Evolutionary conservation across 2,797 vertebrate species (phyloP), one percentile per base, ranked within the genome.

Genomic region (Epinephelus coioides): DNA sequence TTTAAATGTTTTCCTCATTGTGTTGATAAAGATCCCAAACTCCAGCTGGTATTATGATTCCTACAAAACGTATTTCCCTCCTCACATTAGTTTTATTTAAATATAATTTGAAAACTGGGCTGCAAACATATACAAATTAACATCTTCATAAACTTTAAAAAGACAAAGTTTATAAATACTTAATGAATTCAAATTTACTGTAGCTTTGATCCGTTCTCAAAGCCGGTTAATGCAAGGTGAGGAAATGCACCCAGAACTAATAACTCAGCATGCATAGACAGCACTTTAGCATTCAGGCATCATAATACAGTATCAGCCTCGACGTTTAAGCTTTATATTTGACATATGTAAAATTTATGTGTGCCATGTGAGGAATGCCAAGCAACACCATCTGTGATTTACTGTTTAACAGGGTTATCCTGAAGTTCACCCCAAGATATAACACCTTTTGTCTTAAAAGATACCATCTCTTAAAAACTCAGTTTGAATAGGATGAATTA

Each of bases 381-480:
- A 49, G 51, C 69, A 62, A 63, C 62, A 30, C 5, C 63, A 76
- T 69, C 53, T 74, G 38, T 59, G 57, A 73, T 62, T 83, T 57
- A 59, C 12, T 47, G 30, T 43, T 57, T 4, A 54, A 71, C 46
- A 51, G 10, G 53, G 78, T 19, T 34, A 47, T 51, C 30, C 49
- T 53, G 55, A 76, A 53, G 19, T 61, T 73, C 38, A 77, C 10
- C 23, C 10, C 5, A n/a, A 25, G 64, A 51, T 56, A 19, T 23
- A 49, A 47, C 25, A 46, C 11, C 38, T 15, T 74, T 30, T 51
- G 44, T 49, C 34, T 68, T 11, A 53, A 60, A 60, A 49, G 25
- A 54, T 12, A 53, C 11, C 5, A 47, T 6, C n/a, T 2, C 38
- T 47, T 21, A 73, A 69, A 17, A 65, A 44, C 19, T 70, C 15